phyloP scores from a whole-genome alignment of 1,140 invertebrate species.

The Drosophila ironensis region DNA sequence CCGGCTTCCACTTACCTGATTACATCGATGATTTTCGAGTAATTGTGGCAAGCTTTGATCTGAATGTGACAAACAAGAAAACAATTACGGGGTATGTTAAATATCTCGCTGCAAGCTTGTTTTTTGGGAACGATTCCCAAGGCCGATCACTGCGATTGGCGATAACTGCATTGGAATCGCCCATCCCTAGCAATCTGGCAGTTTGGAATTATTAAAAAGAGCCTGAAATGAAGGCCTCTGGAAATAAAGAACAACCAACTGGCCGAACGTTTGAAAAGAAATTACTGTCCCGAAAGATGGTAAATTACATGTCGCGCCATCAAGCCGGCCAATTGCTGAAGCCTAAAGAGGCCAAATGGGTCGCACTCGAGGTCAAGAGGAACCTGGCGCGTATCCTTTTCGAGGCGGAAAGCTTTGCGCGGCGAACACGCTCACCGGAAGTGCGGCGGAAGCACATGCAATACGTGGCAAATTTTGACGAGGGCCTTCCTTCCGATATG shows the following conservation, averaged over 20 bases:
- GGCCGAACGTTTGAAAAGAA: background rate
- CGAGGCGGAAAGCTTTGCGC: constrained; percentile 11
- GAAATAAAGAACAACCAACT: background rate
- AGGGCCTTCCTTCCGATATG: background rate
- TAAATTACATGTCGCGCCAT: background rate
- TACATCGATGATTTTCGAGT: background rate
- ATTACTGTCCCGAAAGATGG: background rate
- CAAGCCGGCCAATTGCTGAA: background rate
- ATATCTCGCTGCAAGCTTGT: background rate
- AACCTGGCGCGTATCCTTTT: background rate
- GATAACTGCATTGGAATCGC: no score
- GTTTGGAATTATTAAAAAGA: background rate
- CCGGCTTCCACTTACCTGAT: background rate
- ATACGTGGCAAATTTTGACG: no score
- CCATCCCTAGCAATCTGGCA: constrained; percentile 7
- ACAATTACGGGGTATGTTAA: background rate
- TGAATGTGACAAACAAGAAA: background rate
- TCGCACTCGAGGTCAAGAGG: background rate
- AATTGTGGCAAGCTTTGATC: background rate
- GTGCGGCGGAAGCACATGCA: no score
- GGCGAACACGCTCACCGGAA: background rate
- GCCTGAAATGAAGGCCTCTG: background rate
- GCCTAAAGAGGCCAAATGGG: background rate
- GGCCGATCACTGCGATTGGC: no score
- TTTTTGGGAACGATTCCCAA: background rate